These are phyloP conservation scores for Cartodere bifasciata DNA, from an alignment of 2,888 invertebrate genomes.

Conservation along the genomic window DNA sequence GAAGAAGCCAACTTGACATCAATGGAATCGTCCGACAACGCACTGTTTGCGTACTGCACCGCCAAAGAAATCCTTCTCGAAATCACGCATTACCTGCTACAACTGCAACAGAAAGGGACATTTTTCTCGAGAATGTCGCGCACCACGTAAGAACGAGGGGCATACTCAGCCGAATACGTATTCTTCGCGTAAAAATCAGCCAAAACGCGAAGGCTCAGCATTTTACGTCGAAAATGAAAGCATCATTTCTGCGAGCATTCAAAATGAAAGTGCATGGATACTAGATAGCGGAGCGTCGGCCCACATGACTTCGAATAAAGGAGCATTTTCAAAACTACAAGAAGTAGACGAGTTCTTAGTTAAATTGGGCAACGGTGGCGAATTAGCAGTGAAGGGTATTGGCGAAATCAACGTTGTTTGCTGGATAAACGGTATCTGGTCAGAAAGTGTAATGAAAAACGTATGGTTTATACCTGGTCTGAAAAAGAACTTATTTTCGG, in stretches of 20 bases:
- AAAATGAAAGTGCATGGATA: too few species aligned
- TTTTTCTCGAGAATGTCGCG: slow-evolving; percentile 2
- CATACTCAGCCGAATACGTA: too few species aligned
- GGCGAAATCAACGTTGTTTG: slow-evolving; percentile 9
- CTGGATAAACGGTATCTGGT: slow-evolving; percentile 9
- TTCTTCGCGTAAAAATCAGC: too few species aligned
- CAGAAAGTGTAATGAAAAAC: too few species aligned
- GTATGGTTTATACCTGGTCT: too few species aligned
- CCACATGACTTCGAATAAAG: slow-evolving; percentile 12
- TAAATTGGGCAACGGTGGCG: not conserved
- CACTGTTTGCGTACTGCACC: too few species aligned
- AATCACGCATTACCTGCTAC: slow-evolving; percentile 4
- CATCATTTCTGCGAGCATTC: too few species aligned
- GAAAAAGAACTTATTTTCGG: too few species aligned
- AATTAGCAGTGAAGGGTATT: not conserved
- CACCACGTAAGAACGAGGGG: not conserved
- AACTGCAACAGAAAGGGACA: slow-evolving; percentile 6
- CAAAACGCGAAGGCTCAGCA: too few species aligned
- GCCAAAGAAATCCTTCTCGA: too few species aligned
- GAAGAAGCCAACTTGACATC: slow-evolving; percentile 9
- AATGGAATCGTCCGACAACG: slow-evolving; percentile 6
- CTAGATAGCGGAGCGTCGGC: slow-evolving; percentile 14
- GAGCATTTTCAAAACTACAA: slow-evolving; percentile 4
- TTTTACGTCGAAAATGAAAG: too few species aligned
- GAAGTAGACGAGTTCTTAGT: not conserved